These are phyloP conservation scores for Pecten maximus DNA, from an alignment of 2,888 invertebrate species.

Conservation along the genomic window DNA sequence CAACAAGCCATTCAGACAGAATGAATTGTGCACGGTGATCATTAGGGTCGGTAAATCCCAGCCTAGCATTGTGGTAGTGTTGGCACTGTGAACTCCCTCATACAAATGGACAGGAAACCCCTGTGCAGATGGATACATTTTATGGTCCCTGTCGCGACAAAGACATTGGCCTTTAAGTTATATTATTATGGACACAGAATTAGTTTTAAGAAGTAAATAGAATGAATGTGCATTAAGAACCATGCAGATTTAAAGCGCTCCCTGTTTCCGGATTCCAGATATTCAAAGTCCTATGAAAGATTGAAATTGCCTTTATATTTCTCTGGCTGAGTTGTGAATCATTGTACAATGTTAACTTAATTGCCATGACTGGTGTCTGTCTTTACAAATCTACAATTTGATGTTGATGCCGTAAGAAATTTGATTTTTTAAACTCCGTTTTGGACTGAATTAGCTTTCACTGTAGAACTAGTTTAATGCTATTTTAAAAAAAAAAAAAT, in stretches of 20 bases:
- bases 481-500: no score
- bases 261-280: background rate
- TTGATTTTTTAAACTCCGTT: background rate
- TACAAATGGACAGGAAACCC: conserved; percentile 8
- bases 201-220: background rate
- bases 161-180: background rate
- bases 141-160: background rate
- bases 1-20: conserved; percentile 15
- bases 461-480: no score
- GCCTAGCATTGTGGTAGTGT: background rate
- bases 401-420: background rate
- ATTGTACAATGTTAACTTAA: background rate
- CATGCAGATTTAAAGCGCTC: background rate
- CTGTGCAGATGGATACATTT: background rate
- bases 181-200: background rate
- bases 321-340: background rate
- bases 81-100: background rate
- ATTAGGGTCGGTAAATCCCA: background rate
- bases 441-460: no score
- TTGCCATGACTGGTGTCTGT: background rate
- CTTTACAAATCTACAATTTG: background rate
- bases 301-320: background rate
- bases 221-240: background rate
- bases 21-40: background rate
- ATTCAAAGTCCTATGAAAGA: background rate